Base-by-base conservation (phyloP, 1,140 invertebrate genomes). In the Drosophila navojoa region DNA sequence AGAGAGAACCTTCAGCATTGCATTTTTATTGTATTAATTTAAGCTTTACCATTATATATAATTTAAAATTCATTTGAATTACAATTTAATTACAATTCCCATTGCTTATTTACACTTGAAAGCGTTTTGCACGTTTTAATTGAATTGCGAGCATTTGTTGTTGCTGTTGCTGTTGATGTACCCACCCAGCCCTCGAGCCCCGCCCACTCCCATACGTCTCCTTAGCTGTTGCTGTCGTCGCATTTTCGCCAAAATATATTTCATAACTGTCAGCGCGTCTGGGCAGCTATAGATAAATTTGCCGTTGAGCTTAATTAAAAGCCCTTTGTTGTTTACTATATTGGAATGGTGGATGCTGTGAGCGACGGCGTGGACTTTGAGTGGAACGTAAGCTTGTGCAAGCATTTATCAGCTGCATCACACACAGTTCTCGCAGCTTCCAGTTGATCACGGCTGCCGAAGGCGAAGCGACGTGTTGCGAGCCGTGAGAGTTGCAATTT, bases 231-330 rank as follows among this genome's bases (percentile, higher is more conserved):
- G 27, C 40, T 69, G 60, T 50, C 15, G 38, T 52, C 38, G 61
- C 47, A 79, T 76, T 78, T 77, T 81, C 79, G 68, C 74, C 55
- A 13, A 73, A 45, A 38, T 38, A 49, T 70, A 78, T 71, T 69
- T 86, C 76, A 86, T 87, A 86, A 87, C 70, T 87, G 75, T 71
- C 78, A 77, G 47, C 59, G 42, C 22, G 27, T 3, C 57, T 61
- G 58, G 58, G 19, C 53, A 49, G 55, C 35, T 7, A 42, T 68
- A 74, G 71, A 86, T 72, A 71, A 86, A 85, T 38, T 85, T 68
- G 71, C 66, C n/a, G 50, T 54, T 74, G 52, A 79, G 77, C 76
- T 87, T 87, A 81, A 86, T 87, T 81, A 79, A 81, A 70, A 73
- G 62, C 68, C 47, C 19, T 72, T 73, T 38, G 32, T 64, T 38